Conservation (phyloP, 2,797 vertebrate species). For the Paramormyrops hopkinsi region DNA sequence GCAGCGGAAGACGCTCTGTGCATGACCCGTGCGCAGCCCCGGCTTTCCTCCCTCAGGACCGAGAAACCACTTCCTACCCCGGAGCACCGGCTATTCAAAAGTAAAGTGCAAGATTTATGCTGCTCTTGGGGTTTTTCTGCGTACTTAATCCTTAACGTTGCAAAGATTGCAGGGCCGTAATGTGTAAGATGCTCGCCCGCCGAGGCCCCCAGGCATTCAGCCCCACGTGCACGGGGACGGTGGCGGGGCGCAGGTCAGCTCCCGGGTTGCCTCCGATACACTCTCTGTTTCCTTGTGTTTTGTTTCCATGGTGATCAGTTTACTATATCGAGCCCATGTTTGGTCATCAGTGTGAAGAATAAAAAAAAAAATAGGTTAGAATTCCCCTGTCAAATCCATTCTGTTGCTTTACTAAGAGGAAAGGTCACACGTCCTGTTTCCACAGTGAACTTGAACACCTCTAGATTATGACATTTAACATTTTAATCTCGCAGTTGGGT, state of each 20-base stretch:
- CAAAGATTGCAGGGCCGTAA: not conserved
- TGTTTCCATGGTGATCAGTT: slow-evolving; percentile 8
- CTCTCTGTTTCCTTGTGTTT: not conserved
- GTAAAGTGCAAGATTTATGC: slow-evolving; percentile 5
- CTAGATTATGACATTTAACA: not conserved
- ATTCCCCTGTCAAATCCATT: not conserved
- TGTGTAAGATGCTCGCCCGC: not conserved
- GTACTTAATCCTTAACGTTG: not conserved
- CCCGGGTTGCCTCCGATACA: not conserved
- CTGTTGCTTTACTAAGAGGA: not conserved
- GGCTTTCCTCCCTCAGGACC: slow-evolving; percentile 51
- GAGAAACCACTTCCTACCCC: slow-evolving; percentile 66
- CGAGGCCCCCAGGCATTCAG: not conserved
- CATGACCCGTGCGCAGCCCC: slow-evolving; percentile 42
- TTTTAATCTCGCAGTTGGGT: not conserved
- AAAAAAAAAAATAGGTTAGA: not conserved
- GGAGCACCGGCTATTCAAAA: not conserved
- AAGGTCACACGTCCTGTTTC: slow-evolving; percentile 16
- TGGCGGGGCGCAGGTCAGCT: no score
- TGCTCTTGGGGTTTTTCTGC: not conserved
- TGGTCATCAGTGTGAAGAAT: not conserved
- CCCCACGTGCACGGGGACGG: no score
- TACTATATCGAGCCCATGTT: not conserved
- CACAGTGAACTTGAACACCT: not conserved
- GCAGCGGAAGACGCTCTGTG: not conserved